These are phyloP conservation scores for Thera obeliscata DNA, from an alignment of 2,888 invertebrate genomes.

Conservation along the genomic window DNA sequence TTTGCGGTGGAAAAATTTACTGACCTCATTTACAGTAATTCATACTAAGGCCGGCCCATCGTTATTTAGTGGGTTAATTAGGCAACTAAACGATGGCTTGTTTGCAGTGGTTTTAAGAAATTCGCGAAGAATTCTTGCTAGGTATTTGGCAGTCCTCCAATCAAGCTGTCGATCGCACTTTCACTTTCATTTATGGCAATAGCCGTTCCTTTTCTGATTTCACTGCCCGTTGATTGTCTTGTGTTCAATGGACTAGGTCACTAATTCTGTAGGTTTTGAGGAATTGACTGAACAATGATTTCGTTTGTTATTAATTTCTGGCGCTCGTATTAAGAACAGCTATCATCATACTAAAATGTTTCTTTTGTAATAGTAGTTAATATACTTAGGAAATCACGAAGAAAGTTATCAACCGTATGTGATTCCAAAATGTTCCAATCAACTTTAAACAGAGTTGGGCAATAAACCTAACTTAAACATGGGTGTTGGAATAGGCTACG, in stretches of 20 bases:
- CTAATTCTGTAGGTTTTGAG: not conserved
- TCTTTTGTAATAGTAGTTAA: no score
- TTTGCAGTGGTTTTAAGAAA: constrained; percentile 1
- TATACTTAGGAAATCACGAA: no score
- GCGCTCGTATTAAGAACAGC: no score
- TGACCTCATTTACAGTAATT: not conserved
- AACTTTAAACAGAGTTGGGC: not conserved
- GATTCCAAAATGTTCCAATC: not conserved
- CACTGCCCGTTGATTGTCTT: constrained; percentile 15
- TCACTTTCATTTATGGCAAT: constrained; percentile 31
- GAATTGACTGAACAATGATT: not conserved
- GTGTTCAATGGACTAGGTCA: constrained; percentile 4
- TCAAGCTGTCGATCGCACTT: constrained; percentile 24
- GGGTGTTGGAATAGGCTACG: not conserved
- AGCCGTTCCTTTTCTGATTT: constrained; percentile 26
- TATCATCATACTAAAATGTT: no score
- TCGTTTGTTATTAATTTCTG: no score
- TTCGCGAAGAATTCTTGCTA: constrained; percentile 14
- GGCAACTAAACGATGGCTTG: not conserved
- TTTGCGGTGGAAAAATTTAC: constrained; percentile 1
- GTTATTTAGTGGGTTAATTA: not conserved
- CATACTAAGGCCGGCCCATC: not conserved
- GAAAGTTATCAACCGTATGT: no score
- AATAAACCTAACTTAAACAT: not conserved
- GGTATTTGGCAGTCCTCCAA: constrained; percentile 30